Evolutionary conservation across 2,888 invertebrate species (phyloP), one percentile per base, ranked within the genome.

Genomic region (Malthinus flaveolus): DNA sequence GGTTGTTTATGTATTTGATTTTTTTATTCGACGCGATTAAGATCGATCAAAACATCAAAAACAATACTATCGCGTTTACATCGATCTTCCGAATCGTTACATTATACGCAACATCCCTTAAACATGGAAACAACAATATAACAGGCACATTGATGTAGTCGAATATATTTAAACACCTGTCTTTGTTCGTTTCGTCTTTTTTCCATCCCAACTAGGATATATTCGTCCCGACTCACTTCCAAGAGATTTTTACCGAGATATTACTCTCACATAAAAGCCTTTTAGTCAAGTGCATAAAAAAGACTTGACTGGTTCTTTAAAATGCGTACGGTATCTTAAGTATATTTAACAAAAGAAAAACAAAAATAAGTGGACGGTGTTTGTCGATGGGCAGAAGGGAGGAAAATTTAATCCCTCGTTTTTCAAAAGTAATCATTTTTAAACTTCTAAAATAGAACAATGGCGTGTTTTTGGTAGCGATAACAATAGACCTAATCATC

Each of bases 51-150:
- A 59, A 60, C 64, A 63, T 59, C 53, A 64, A 62, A 66, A 65
- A 67, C 67, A 67, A 67, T 67, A 56, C 63, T 66, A 67, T 67
- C 67, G 45, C 56, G 56, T 65, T 60, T 49, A 65, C 66, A 67
- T 67, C 67, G 59, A 63, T 66, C 63, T 59, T 56, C 51, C 57
- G 62, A 63, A 62, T 65, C 63, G 64, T 63, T 62, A 61, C 62
- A 67, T 67, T 66, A 67, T 67, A 62, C 67, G 42, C 56, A 66
- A 67, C 67, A 66, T 63, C 63, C 62, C 59, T 45, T 57, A 64
- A 67, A 67, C 66, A 67, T 67, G 67, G 63, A 67, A 63, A 65
- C 66, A 65, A 31, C 56, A 15, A 55, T 51, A 37, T 45, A 49
- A 56, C 51, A 51, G 48, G 56, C 54, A 57, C 35, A 36, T 42